phyloP scores from a whole-genome alignment of 2,797 vertebrate genomes.

The Lophotriccus pileatus region DNA sequence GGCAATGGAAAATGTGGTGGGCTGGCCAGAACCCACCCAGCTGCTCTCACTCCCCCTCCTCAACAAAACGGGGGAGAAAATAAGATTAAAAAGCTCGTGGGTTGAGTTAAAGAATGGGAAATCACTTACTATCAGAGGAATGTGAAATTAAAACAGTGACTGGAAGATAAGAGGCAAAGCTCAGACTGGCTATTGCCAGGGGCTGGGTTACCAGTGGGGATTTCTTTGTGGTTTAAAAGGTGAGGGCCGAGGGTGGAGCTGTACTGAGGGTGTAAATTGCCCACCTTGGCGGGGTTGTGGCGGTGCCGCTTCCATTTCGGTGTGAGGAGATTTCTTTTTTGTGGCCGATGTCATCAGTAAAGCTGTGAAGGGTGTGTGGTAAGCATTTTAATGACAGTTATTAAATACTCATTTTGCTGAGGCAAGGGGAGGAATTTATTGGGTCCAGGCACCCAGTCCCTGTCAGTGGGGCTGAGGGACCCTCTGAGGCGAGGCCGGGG shows the following conservation, averaged over 20 bases:
- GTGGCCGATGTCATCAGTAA: background rate
- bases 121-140: background rate
- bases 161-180: background rate
- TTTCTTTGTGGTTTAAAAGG: background rate
- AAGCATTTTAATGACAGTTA: background rate
- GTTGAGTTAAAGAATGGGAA: background rate
- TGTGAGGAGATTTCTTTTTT: background rate
- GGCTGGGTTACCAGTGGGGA: background rate
- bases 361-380: background rate
- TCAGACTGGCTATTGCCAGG: background rate
- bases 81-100: background rate
- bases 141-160: background rate
- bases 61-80: background rate
- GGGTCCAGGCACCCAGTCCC: background rate
- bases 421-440: background rate
- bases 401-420: rapidly evolving
- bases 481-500: background rate
- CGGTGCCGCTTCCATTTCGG: rapidly evolving
- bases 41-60: background rate
- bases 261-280: rapidly evolving
- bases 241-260: background rate
- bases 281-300: background rate
- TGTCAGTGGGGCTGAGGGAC: background rate
- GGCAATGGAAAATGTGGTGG: background rate
- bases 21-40: background rate